Conservation (phyloP, 1,140 invertebrate genomes). For the Tetragonula clypearis region DNA sequence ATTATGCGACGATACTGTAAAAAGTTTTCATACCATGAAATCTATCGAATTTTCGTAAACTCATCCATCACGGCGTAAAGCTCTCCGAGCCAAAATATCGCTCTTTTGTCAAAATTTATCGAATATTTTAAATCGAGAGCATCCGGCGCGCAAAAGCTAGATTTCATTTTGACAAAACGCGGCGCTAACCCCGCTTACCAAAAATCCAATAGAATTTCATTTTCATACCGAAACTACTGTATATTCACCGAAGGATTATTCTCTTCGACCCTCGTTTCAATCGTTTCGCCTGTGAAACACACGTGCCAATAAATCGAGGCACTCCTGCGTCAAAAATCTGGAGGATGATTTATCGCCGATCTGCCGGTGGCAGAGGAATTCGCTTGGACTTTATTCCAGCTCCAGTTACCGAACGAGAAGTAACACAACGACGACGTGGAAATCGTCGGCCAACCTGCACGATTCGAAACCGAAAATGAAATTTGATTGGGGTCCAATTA, state of each 20-base stretch:
- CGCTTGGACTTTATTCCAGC: neutral
- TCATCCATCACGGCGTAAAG: neutral
- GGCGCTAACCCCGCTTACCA: no score
- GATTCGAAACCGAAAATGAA: neutral
- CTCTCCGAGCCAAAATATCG: neutral
- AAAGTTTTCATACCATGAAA: neutral
- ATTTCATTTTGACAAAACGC: no score
- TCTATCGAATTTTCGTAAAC: neutral
- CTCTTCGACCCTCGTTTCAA: neutral
- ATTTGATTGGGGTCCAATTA: conserved; percentile 4
- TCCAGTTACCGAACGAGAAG: neutral
- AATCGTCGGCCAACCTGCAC: neutral
- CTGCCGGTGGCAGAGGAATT: neutral
- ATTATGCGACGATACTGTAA: neutral
- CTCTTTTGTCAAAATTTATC: neutral
- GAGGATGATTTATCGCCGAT: neutral
- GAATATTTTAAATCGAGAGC: neutral
- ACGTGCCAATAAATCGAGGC: neutral
- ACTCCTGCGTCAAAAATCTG: neutral
- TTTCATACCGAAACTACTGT: neutral
- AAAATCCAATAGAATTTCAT: neutral
- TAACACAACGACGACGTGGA: neutral
- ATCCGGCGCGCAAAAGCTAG: neutral
- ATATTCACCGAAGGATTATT: neutral
- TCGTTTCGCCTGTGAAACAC: no score